Percentiles rank a stretch among this genome's conserved stretches.
These are phyloP conservation scores for Myiothlypis chrysogaster DNA, from an alignment of 2,797 vertebrate genomes.

Conservation along the genomic window DNA sequence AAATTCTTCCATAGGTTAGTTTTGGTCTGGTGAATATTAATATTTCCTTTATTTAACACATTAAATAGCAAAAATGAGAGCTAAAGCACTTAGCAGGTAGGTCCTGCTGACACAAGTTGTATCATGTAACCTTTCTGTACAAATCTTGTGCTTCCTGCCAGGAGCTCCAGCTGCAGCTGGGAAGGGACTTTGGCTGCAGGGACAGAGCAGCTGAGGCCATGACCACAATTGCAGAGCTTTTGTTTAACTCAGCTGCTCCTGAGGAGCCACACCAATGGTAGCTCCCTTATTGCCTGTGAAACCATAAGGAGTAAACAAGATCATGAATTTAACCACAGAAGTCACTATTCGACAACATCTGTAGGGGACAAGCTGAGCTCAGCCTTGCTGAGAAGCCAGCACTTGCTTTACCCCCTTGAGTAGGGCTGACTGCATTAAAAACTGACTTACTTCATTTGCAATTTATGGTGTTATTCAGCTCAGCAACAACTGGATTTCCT, in stretches of 20 bases:
- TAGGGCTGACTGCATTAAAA: background rate
- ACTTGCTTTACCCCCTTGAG: background rate
- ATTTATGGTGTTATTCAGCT: background rate
- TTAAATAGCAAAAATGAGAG: background rate
- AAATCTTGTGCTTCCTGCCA: background rate
- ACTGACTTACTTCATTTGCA: background rate
- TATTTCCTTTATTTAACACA: background rate
- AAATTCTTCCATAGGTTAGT: background rate
- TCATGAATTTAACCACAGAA: background rate
- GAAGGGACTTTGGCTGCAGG: background rate
- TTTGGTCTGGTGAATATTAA: background rate
- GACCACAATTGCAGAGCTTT: background rate
- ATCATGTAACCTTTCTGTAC: background rate
- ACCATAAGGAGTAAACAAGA: background rate
- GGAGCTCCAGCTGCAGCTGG: background rate
- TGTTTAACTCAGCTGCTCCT: background rate
- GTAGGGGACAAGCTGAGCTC: background rate
- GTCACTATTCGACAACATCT: background rate
- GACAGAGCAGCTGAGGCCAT: background rate
- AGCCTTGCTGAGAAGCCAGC: background rate
- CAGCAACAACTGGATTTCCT: conserved; percentile 7
- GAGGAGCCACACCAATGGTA: background rate
- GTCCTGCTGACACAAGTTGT: background rate
- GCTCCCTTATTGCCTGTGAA: background rate
- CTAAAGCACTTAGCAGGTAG: background rate